phyloP scores from a whole-genome alignment of 2,113 vertebrate species.

The Vireo altiloquus region DNA sequence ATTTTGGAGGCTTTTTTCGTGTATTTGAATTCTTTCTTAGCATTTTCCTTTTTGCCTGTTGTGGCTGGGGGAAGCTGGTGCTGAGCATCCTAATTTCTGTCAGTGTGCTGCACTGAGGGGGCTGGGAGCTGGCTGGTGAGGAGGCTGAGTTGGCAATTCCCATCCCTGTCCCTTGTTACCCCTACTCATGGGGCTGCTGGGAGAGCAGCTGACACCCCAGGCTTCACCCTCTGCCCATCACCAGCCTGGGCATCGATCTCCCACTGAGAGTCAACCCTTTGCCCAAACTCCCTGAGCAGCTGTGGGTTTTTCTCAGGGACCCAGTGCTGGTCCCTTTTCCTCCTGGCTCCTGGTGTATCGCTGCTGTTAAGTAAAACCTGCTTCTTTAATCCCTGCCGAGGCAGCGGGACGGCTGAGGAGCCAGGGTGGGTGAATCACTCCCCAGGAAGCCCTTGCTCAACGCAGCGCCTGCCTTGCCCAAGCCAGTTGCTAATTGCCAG shows the following conservation, averaged over 20 bases:
- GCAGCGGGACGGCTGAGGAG: not conserved
- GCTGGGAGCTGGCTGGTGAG: not conserved
- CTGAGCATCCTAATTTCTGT: not conserved
- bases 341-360: rapidly evolving
- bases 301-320: not conserved
- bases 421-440: not conserved
- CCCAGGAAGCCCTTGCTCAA: not conserved
- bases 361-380: not conserved
- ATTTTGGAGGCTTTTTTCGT: rapidly evolving
- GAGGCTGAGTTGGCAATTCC: not conserved
- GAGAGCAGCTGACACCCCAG: not conserved
- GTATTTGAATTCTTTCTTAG: not conserved
- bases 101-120: rapidly evolving
- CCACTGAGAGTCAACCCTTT: rapidly evolving
- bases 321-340: not conserved
- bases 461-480: not conserved
- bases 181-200: rapidly evolving
- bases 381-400: not conserved
- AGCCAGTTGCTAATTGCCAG: not conserved
- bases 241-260: not conserved
- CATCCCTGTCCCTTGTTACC: not conserved
- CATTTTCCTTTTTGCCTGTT: not conserved
- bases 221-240: not conserved
- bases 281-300: not conserved
- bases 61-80: rapidly evolving